These are phyloP conservation scores for Aphidius gifuensis DNA, from an alignment of 1,140 invertebrate genomes.

Conservation along the genomic window DNA sequence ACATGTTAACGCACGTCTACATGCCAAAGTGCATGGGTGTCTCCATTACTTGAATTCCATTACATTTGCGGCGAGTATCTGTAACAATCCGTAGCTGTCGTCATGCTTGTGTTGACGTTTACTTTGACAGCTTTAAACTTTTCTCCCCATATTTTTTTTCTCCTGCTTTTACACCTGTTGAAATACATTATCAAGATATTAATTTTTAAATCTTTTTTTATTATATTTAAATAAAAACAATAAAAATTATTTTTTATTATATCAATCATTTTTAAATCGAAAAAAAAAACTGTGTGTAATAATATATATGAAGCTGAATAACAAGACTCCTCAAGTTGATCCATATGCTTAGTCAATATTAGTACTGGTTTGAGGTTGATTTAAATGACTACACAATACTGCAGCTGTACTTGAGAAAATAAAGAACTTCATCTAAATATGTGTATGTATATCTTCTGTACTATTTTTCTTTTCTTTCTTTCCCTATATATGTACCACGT, in stretches of 20 bases:
- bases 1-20: slow-evolving; percentile 26
- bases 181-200: not conserved
- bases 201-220: too few relatives aligned
- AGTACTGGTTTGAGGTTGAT: not conserved
- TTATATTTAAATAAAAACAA: not conserved
- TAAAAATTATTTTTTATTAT: too few relatives aligned
- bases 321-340: not conserved
- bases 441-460: slow-evolving; percentile 8
- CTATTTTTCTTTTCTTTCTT: too few relatives aligned
- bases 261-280: not conserved
- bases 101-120: slow-evolving; percentile 13
- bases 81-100: too few relatives aligned
- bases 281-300: not conserved
- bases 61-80: slow-evolving; percentile 13
- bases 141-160: slow-evolving; percentile 6
- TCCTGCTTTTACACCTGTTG: slow-evolving; percentile 3
- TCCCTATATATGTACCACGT: not conserved
- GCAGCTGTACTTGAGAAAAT: slow-evolving; percentile 21
- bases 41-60: slow-evolving; percentile 35
- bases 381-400: slow-evolving; percentile 8
- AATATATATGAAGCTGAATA: not conserved
- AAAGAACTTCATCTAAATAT: not conserved
- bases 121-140: slow-evolving; percentile 21
- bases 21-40: slow-evolving; percentile 31
- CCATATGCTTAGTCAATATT: not conserved